phyloP scores from a whole-genome alignment of 2,113 vertebrate genomes.

The Neolamprologus fasciatus region DNA sequence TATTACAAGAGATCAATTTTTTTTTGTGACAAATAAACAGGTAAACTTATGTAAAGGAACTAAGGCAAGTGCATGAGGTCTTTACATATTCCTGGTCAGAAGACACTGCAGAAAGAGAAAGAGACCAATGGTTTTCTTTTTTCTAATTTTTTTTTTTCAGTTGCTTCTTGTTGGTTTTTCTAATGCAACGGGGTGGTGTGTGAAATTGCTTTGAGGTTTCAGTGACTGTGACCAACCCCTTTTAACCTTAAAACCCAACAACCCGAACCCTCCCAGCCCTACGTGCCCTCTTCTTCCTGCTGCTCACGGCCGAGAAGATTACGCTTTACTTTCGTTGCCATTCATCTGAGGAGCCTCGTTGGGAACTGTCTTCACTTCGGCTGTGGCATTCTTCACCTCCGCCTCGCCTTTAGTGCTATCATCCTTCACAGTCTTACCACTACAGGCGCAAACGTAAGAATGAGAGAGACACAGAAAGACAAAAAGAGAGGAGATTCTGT shows the following conservation, averaged over 20 bases:
- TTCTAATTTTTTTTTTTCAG: slow-evolving; percentile 13
- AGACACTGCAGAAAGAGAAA: slow-evolving; percentile 81
- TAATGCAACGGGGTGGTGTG: slow-evolving; percentile 54
- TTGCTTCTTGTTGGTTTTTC: not conserved
- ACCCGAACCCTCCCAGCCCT: not conserved
- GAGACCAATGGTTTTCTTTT: slow-evolving; percentile 53
- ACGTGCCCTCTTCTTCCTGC: not conserved
- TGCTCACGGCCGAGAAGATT: slow-evolving; percentile 50
- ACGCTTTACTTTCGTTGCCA: slow-evolving; percentile 95
- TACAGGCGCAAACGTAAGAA: not conserved
- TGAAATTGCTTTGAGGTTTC: slow-evolving; percentile 50
- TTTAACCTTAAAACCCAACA: not conserved
- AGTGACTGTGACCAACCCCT: slow-evolving; percentile 47
- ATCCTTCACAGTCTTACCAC: slow-evolving; percentile 82
- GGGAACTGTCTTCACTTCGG: slow-evolving; percentile 90
- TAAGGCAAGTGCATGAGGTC: slow-evolving; percentile 78
- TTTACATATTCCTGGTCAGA: slow-evolving; percentile 72
- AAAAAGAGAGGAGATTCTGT: slow-evolving; percentile 13
- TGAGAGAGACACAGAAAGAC: not conserved
- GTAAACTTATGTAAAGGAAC: not conserved
- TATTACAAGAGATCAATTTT: not conserved
- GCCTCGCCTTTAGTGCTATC: slow-evolving; percentile 72
- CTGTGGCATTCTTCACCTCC: slow-evolving; percentile 65
- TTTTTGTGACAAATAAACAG: slow-evolving; percentile 6
- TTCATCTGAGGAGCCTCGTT: slow-evolving; percentile 92